Conservation (phyloP, 1,140 invertebrate genomes). For the Tetranychus cinnabarinus region DNA sequence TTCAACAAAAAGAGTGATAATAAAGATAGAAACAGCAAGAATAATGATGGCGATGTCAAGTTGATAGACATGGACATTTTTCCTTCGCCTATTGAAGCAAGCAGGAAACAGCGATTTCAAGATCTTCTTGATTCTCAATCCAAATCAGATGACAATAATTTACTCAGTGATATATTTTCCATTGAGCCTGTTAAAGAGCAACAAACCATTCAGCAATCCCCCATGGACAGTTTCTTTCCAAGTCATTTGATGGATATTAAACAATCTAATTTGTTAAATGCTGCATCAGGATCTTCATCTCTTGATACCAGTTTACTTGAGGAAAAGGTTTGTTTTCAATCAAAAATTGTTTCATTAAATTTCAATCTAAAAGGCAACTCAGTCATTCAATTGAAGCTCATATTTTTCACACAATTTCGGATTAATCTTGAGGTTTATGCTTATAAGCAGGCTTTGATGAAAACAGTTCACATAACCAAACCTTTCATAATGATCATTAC, state of each 20-base stretch:
- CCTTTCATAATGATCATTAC: too few species aligned
- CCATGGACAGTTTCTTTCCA: neutral
- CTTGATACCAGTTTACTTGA: too few species aligned
- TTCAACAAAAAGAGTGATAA: constrained; percentile 6
- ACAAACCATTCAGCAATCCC: neutral
- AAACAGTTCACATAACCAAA: too few species aligned
- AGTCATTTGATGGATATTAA: constrained; percentile 4
- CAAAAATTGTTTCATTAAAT: too few species aligned
- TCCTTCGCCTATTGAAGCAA: constrained; percentile 8
- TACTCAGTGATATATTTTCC: constrained; percentile 26
- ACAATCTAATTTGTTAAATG: too few species aligned
- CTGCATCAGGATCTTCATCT: too few species aligned
- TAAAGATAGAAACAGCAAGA: neutral
- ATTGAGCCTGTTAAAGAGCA: constrained; percentile 7
- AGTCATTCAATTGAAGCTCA: too few species aligned
- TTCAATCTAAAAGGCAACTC: too few species aligned
- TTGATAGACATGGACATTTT: neutral
- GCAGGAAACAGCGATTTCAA: constrained; percentile 3
- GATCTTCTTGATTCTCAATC: constrained; percentile 21
- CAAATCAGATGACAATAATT: constrained; percentile 22
- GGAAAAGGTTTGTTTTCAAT: too few species aligned
- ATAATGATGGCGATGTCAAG: neutral
- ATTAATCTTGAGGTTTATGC: too few species aligned
- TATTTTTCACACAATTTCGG: too few species aligned
- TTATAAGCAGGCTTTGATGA: too few species aligned